These are phyloP conservation scores for Scaptomyza reducta DNA, from an alignment of 2,888 invertebrate genomes.

Conservation along the genomic window DNA sequence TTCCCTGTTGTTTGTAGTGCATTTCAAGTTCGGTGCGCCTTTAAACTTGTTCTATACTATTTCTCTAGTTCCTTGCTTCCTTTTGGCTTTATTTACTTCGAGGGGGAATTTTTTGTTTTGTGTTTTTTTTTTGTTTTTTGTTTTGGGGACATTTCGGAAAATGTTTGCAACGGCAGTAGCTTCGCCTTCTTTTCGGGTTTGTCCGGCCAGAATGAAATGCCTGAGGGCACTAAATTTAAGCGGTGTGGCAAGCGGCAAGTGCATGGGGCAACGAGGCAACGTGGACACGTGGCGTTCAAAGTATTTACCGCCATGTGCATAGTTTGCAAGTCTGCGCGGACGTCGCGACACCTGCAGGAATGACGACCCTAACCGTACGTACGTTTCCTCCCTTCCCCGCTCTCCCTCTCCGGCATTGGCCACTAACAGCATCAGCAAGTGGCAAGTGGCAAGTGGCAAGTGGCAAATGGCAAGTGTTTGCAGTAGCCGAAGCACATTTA, in stretches of 20 bases:
- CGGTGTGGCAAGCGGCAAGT: conserved; percentile 23
- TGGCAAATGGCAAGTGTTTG: conserved; percentile 76
- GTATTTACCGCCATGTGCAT: conserved; percentile 79
- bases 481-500: conserved; percentile 28
- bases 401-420: conserved; percentile 65
- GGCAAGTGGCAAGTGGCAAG: conserved; percentile 77
- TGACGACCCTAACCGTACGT: conserved; percentile 25
- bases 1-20: too few species aligned
- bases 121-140: conserved; percentile 28
- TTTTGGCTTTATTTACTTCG: conserved; percentile 1
- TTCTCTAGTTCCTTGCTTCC: neutral
- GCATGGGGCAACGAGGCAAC: neutral
- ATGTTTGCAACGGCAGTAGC: conserved; percentile 39
- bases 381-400: too few species aligned
- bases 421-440: conserved; percentile 78
- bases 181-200: conserved; percentile 3
- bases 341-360: conserved; percentile 75
- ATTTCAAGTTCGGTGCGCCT: too few species aligned
- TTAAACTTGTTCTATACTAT: neutral
- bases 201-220: conserved; percentile 65
- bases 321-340: conserved; percentile 78
- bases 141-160: conserved; percentile 53
- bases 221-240: conserved; percentile 76
- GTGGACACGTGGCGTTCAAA: conserved; percentile 65
- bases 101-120: too few species aligned